Conservation (phyloP, 2,888 invertebrate genomes). For the Hololepta plana region DNA sequence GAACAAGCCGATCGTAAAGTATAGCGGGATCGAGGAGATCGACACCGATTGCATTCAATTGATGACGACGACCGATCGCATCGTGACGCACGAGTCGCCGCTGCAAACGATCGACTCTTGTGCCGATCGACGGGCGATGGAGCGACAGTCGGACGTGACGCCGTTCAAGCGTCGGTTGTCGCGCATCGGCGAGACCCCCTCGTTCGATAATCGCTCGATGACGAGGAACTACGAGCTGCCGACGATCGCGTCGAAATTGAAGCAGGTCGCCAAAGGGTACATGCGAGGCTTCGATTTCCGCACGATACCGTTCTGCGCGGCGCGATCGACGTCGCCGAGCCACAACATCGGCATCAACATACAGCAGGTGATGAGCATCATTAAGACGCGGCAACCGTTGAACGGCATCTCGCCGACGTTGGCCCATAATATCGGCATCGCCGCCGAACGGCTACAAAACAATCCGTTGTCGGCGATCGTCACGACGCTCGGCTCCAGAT, state of each 20-base stretch:
- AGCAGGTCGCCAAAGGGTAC: conserved; percentile 36
- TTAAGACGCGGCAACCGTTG: conserved; percentile 20
- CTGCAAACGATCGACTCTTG: no score
- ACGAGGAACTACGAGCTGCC: conserved; percentile 37
- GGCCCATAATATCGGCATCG: conserved; percentile 26
- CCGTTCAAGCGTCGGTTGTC: no score
- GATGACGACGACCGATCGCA: no score
- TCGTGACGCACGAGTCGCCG: no score
- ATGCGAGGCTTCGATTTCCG: conserved; percentile 27
- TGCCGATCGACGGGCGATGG: no score
- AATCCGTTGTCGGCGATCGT: conserved; percentile 20
- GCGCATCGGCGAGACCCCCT: conserved; percentile 17
- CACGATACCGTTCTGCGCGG: conserved; percentile 42
- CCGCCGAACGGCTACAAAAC: conserved; percentile 21
- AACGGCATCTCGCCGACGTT: conserved; percentile 25
- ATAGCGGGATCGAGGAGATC: no score
- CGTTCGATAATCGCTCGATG: no score
- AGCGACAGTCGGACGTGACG: no score
- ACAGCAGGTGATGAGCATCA: conserved; percentile 33
- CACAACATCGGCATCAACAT: conserved; percentile 45
- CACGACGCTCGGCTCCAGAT: conserved; percentile 20
- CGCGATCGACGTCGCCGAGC: conserved; percentile 41
- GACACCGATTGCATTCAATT: no score
- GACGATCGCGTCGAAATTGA: conserved; percentile 47
- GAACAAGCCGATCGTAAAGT: no score